Base-by-base conservation (phyloP, 2,888 invertebrate species). In the Pseudococcus viburni region DNA sequence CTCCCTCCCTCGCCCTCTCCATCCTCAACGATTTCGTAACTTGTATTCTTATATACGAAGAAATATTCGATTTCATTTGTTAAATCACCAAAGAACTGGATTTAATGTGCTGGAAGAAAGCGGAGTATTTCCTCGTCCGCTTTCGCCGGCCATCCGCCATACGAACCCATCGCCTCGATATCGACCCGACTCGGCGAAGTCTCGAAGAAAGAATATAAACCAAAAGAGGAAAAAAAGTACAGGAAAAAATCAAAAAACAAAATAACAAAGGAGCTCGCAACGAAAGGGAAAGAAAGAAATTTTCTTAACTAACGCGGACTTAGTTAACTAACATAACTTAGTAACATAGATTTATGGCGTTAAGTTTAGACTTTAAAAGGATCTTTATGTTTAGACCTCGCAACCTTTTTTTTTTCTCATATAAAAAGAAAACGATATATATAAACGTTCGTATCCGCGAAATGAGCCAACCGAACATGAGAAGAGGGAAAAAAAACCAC, bases 251-350 rank as follows among this genome's bases (percentile, higher is more conserved):
- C 80, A 80, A 80, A 80, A 42, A 26, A 73, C 68, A 26, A 73
- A 73, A 73, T 73, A 73, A 73, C 68, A 73, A 73, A 80, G 42
- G 80, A 80, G 19, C 46, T 42, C 4, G 33, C 6, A 33, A 19
- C 59, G 59, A 59, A 59, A 59, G 42, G 9, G 80, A 80, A 80
- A 73, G 19, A 73, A 73, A 42, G 64, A 86, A 86, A 86, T 86
- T 86, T 73, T 64, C 86, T 59, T 86, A 86, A 86, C 86, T 86
- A 86, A 68, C 68, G 39, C 64, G 33, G 73, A 73, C 64, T 86
- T 86, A 73, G 86, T 86, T 86, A 86, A 86, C 86, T 59, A 64
- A 86, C 86, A 86, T 86, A 86, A 86, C 64, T 68, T 73, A 73
- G 42, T 80, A 86, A 86, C 86, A 73, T 86, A 86, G 86, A 86